A percentile compares a stretch with the other conserved stretches of the same genome.
phyloP scores from a whole-genome alignment of 2,797 vertebrate genomes.

The Ptychobarbus kaznakovi region DNA sequence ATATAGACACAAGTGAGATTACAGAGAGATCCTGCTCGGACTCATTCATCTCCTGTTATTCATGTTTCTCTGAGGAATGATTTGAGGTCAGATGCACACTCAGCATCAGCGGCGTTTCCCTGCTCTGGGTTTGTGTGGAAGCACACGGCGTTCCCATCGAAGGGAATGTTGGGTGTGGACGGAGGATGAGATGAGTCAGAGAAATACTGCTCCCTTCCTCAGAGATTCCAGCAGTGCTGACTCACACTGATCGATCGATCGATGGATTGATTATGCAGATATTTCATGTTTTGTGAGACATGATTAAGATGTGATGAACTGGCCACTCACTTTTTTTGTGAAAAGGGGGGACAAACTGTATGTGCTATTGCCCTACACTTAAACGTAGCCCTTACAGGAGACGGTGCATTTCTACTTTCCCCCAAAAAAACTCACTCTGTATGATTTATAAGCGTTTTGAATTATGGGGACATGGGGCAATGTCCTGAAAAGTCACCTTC shows the following conservation, averaged over 20 bases:
- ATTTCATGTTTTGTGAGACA: neutral
- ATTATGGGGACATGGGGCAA: too few species aligned
- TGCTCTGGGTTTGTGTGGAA: slow-evolving; percentile 20
- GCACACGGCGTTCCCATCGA: neutral
- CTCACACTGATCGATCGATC: neutral
- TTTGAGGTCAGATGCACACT: neutral
- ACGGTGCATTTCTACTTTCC: too few species aligned
- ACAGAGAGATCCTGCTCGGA: neutral
- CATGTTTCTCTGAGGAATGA: neutral
- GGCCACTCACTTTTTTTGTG: too few species aligned
- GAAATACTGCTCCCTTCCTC: slow-evolving; percentile 4
- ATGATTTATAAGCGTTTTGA: too few species aligned
- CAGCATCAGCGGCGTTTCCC: neutral
- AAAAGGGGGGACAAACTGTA: too few species aligned
- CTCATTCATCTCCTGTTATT: slow-evolving; percentile 6
- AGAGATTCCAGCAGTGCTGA: slow-evolving; percentile 5
- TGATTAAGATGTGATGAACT: too few species aligned
- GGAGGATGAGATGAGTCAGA: slow-evolving; percentile 17
- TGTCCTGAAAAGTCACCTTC: too few species aligned
- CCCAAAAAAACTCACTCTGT: too few species aligned
- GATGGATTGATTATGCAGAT: neutral
- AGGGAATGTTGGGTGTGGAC: slow-evolving; percentile 37
- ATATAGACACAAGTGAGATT: neutral
- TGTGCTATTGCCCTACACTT: too few species aligned
- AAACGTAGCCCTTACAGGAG: too few species aligned